phyloP scores from a whole-genome alignment of 2,113 vertebrate genomes.

The Tychaedon coryphoeus region DNA sequence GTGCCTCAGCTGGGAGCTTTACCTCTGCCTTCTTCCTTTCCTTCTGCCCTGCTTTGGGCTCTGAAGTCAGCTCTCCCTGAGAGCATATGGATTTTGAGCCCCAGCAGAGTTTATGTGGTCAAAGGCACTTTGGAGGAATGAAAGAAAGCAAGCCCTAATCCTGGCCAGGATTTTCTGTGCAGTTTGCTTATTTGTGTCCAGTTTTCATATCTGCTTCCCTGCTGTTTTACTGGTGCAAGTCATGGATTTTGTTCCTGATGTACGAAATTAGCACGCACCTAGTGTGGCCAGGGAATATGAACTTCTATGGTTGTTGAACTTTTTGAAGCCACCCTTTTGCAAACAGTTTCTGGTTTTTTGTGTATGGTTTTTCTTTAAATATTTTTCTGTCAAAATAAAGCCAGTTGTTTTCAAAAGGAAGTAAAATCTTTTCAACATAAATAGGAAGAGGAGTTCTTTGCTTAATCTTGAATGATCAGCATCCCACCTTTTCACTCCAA shows the following conservation, averaged over 20 bases:
- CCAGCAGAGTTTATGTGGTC: neutral
- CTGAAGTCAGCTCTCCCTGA: neutral
- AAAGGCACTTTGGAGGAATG: neutral
- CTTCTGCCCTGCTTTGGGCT: neutral
- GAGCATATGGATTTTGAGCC: neutral
- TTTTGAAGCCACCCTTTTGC: neutral
- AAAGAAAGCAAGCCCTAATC: neutral
- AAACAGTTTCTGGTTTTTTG: neutral
- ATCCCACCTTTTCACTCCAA: neutral
- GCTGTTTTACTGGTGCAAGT: neutral
- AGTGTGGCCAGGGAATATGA: neutral
- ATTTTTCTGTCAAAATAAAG: neutral
- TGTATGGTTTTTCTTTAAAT: neutral
- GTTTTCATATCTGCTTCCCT: neutral
- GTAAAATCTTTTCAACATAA: neutral
- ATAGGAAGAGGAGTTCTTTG: neutral
- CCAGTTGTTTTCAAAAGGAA: neutral
- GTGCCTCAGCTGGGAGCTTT: neutral
- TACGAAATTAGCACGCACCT: neutral
- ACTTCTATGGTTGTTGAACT: fast-evolving
- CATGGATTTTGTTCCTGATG: neutral
- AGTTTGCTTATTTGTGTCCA: neutral
- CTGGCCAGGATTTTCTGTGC: neutral
- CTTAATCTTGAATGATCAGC: neutral
- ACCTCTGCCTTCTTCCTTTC: neutral